These are phyloP conservation scores for Lithobates pipiens DNA, from an alignment of 2,797 vertebrate species.

Conservation along the genomic window DNA sequence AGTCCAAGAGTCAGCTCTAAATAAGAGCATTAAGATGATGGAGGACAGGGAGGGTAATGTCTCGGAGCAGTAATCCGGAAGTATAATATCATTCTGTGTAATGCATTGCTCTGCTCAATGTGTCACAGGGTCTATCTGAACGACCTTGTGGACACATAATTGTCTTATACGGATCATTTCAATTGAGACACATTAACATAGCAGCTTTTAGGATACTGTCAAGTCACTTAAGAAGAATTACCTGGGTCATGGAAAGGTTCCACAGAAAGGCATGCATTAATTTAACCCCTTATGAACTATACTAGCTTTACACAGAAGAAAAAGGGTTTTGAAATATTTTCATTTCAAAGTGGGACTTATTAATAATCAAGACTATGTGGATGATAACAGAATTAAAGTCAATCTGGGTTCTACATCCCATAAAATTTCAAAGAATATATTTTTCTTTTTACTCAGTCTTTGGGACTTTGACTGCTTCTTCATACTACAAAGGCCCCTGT, in stretches of 20 bases:
- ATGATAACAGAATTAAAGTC: too few relatives aligned
- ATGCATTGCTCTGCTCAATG: constrained; percentile 39
- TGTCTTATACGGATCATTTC: constrained; percentile 61
- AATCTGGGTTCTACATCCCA: too few relatives aligned
- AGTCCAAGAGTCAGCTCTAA: constrained; percentile 47
- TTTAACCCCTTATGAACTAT: constrained; percentile 31
- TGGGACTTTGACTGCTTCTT: too few relatives aligned
- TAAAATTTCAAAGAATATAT: too few relatives aligned
- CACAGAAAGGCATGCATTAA: constrained; percentile 6
- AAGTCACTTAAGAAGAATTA: constrained; percentile 48
- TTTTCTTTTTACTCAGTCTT: too few relatives aligned
- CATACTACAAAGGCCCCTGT: too few relatives aligned
- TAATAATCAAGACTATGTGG: too few relatives aligned
- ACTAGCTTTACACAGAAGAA: background rate
- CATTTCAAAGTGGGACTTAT: background rate
- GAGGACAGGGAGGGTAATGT: constrained; percentile 53
- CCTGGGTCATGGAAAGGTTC: constrained; percentile 58
- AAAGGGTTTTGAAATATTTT: background rate
- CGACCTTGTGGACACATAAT: constrained; percentile 61
- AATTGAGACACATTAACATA: constrained; percentile 59
- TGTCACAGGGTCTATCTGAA: constrained; percentile 47
- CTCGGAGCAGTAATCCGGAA: constrained; percentile 52
- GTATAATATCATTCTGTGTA: constrained; percentile 58
- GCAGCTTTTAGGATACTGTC: constrained; percentile 48
- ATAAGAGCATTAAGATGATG: constrained; percentile 56